phyloP scores from a whole-genome alignment of 2,797 vertebrate species.

The Helicolenus hilgendorfi region DNA sequence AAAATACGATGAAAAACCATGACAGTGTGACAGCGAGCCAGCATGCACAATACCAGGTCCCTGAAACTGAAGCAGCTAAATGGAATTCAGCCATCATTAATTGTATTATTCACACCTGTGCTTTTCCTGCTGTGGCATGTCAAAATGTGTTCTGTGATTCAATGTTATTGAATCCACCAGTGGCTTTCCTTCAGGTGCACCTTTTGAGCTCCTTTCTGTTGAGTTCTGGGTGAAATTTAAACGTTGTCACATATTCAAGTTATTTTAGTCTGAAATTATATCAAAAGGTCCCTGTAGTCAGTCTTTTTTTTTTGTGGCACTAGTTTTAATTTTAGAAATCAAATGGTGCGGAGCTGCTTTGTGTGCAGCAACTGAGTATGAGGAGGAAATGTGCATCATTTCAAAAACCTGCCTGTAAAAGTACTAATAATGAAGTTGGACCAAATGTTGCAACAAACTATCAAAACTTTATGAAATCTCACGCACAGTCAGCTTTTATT shows the following conservation, averaged over 20 bases:
- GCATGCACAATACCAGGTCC: too few relatives aligned
- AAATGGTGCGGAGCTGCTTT: not conserved
- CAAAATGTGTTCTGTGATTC: not conserved
- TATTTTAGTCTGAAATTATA: slow-evolving; percentile 31
- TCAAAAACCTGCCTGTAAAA: not conserved
- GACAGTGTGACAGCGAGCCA: not conserved
- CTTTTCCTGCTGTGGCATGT: not conserved
- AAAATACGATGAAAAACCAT: too few relatives aligned
- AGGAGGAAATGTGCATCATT: not conserved
- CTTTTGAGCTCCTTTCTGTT: slow-evolving; percentile 8
- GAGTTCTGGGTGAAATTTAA: not conserved
- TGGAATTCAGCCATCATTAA: not conserved
- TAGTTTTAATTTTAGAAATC: slow-evolving; percentile 41
- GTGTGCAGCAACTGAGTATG: not conserved
- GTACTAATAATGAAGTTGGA: not conserved
- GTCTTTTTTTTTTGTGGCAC: not conserved
- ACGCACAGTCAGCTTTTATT: slow-evolving; percentile 29
- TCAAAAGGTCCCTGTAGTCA: not conserved
- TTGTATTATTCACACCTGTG: not conserved
- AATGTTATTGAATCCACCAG: slow-evolving; percentile 1
- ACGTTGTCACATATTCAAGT: slow-evolving; percentile 1
- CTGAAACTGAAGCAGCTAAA: slow-evolving; percentile 3
- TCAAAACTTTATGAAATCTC: not conserved
- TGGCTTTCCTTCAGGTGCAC: slow-evolving; percentile 8
- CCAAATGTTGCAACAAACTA: not conserved